A percentile compares a stretch with the other conserved stretches of the same genome.
Conservation (phyloP, 2,113 vertebrate species). For the Colistium nudipinnis region DNA sequence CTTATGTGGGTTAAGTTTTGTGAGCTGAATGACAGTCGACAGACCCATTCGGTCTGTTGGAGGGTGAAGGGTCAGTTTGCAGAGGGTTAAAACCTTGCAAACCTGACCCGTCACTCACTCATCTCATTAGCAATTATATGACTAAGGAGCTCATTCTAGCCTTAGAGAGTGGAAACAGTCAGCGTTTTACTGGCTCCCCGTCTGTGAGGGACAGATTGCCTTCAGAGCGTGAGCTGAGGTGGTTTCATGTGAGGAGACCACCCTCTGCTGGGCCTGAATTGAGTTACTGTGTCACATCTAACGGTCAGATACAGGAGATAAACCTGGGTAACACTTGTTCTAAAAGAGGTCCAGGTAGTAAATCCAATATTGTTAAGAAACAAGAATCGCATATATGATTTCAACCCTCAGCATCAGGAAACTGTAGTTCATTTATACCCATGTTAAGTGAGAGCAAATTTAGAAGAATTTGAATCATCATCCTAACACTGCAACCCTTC, state of each 20-base stretch:
- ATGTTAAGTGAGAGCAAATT: not conserved
- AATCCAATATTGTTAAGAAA: not conserved
- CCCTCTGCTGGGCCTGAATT: constrained; percentile 46
- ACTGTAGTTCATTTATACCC: not conserved
- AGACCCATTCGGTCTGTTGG: constrained; percentile 3
- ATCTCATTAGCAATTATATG: constrained; percentile 79
- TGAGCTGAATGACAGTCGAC: not conserved
- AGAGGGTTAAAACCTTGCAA: constrained; percentile 56
- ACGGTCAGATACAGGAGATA: no score
- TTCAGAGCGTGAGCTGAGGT: not conserved
- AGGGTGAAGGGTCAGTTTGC: constrained; percentile 51
- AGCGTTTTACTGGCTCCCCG: constrained; percentile 62
- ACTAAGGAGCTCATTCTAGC: constrained; percentile 70
- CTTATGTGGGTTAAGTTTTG: not conserved
- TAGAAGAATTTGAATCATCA: not conserved
- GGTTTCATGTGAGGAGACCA: constrained; percentile 7
- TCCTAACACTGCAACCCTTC: not conserved
- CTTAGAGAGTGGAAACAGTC: constrained; percentile 65
- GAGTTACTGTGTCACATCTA: not conserved
- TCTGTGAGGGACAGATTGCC: constrained; percentile 41
- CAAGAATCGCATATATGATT: no score
- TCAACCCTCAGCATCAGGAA: not conserved
- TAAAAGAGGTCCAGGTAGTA: no score
- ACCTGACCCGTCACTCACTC: constrained; percentile 59
- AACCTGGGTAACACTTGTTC: no score